A percentile compares a stretch with the other conserved stretches of the same genome.
phyloP scores from a whole-genome alignment of 1,140 invertebrate genomes.

The Drosophila persimilis region DNA sequence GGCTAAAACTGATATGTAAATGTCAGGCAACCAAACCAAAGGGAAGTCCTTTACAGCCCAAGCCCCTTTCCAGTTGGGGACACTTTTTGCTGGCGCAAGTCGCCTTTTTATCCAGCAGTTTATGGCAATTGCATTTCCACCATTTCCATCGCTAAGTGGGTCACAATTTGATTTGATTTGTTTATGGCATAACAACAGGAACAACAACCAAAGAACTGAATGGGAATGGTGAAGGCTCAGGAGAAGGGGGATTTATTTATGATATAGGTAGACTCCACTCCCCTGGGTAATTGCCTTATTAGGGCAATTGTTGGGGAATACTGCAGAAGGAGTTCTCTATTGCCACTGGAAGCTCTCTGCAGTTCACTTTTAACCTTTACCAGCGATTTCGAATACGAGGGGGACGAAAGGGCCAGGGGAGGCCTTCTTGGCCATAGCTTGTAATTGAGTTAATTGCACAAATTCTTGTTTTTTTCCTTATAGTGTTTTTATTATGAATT shows the following conservation, averaged over 20 bases:
- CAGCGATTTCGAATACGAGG: not conserved
- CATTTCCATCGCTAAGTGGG: conserved; percentile 50
- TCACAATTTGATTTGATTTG: conserved; percentile 74
- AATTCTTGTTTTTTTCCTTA: conserved; percentile 25
- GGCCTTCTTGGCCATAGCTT: conserved; percentile 28
- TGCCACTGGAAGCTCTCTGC: too few species aligned
- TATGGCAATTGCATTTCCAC: conserved; percentile 29
- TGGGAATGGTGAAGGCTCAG: too few species aligned
- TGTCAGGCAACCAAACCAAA: conserved; percentile 25
- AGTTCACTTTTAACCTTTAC: conserved; percentile 30
- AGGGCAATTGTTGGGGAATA: conserved; percentile 7
- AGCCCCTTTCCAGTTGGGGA: conserved; percentile 30
- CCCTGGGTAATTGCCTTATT: conserved; percentile 19
- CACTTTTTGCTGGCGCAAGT: conserved; percentile 21
- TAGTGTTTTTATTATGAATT: not conserved
- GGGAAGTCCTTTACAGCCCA: conserved; percentile 16
- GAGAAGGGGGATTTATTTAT: conserved; percentile 3
- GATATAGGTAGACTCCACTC: not conserved
- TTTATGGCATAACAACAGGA: conserved; percentile 61
- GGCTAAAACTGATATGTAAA: conserved; percentile 47
- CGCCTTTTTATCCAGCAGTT: conserved; percentile 14
- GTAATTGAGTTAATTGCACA: conserved; percentile 41
- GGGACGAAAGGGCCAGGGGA: too few species aligned
- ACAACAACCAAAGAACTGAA: not conserved
- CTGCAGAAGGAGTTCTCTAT: too few species aligned